Evolutionary conservation across 2,797 vertebrate genomes (phyloP).

Genomic region (Amblyraja radiata): DNA sequence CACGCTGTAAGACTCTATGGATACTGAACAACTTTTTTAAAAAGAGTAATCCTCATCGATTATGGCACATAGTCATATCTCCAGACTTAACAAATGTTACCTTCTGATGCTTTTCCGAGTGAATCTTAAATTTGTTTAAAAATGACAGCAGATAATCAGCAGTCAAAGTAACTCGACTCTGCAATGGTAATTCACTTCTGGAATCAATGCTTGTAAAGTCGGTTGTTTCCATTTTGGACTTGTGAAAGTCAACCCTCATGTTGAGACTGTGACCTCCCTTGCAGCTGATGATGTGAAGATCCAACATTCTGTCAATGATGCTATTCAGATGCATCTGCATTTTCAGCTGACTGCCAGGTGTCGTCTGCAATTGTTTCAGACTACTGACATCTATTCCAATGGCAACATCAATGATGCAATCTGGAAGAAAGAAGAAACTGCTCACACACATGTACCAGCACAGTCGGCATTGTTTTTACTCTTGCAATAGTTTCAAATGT

Average conservation of each 20-base stretch:
- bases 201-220: constrained; percentile 60
- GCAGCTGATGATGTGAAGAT: constrained; percentile 63
- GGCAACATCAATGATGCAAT: constrained; percentile 66
- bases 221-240: constrained; percentile 47
- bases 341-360: constrained; percentile 54
- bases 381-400: constrained; percentile 71
- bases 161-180: constrained; percentile 58
- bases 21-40: too few relatives aligned
- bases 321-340: constrained; percentile 59
- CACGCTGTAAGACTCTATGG: too few relatives aligned
- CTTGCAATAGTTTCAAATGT: neutral
- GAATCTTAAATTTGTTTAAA: constrained; percentile 50
- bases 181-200: constrained; percentile 43
- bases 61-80: neutral
- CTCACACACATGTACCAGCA: neutral
- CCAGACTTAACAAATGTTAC: constrained; percentile 51
- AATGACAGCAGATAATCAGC: constrained; percentile 60
- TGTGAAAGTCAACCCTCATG: constrained; percentile 53
- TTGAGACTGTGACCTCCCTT: neutral
- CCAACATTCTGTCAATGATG: constrained; percentile 56
- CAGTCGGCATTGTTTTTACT: neutral
- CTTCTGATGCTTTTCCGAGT: constrained; percentile 64
- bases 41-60: too few relatives aligned
- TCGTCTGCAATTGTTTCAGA: constrained; percentile 21
- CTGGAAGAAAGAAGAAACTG: constrained; percentile 49